Base-by-base conservation (phyloP, 2,113 vertebrate species). In the Ptilonorhynchus violaceus region DNA sequence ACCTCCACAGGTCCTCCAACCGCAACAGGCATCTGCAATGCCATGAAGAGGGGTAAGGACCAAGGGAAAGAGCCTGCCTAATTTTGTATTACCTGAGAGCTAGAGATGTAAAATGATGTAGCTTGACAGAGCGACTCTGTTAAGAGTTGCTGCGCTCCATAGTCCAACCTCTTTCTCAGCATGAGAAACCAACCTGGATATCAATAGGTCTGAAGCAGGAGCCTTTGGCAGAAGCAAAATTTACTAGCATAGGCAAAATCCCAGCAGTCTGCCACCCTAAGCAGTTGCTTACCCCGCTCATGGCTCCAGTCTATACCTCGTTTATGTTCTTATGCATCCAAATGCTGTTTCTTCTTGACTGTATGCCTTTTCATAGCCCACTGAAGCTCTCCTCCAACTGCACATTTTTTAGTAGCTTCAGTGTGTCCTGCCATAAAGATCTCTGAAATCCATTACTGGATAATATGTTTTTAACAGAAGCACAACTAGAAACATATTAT, bases 71-170 rank as follows among this genome's bases (percentile, higher is more conserved):
- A 78, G 18, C 9, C 19, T 78, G 24, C 2, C 33, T 94, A 59
- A 31, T 46, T 60, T 81, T 27, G 10, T 81, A 11, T 47, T 69
- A 7, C 16, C 23, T 78, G 47, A 31, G 27, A 82, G 16, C 21
- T 52, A 25, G 8, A 70, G 21, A 31, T 30, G 56, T 4, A 63
- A 70, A 70, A 63, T 58, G 3, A 11, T 1, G 0, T 33, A 59
- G 1, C 5, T 74, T 73, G 46, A 4, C 33, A 82, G 44, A 25
- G 10, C 0, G 0, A 52, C 13, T 66, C 35, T 52, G 41, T 33
- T 20, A 68, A 44, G 33, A 55, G 14, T 37, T 1, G 0, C 28
- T 64, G 15, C 41, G 18, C 9, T 8, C 20, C 10, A 8, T 23
- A 53, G 47, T 46, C 31, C 59, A 56, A 6, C 9, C 1, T 52